A percentile compares a stretch with the other conserved stretches of the same genome.
Evolutionary conservation across 2,113 vertebrate species (phyloP).

Genomic region (Serilophus lunatus): DNA sequence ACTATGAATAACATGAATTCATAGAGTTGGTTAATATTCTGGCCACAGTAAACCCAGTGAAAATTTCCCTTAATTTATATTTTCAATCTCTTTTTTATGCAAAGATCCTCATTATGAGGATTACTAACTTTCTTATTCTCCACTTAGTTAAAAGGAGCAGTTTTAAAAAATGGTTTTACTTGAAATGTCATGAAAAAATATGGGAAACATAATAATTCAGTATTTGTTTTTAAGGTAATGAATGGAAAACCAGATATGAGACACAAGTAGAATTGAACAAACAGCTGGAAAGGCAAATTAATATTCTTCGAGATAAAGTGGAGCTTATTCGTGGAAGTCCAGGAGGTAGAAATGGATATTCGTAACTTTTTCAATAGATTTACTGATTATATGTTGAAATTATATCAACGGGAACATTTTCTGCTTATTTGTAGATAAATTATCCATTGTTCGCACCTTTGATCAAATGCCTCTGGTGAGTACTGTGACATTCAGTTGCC

Average conservation of each 20-base stretch:
- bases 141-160: not conserved
- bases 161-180: not conserved
- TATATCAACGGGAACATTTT: not conserved
- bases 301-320: constrained; percentile 74
- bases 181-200: not conserved
- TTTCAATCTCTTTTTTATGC: not conserved
- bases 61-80: not conserved
- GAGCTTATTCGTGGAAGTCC: constrained; percentile 77
- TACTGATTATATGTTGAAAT: not conserved
- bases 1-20: not conserved
- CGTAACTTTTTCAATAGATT: not conserved
- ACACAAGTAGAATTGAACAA: constrained; percentile 84
- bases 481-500: not conserved
- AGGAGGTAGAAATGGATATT: constrained; percentile 70
- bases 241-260: constrained; percentile 89
- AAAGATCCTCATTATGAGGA: not conserved
- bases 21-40: not conserved
- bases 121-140: not conserved
- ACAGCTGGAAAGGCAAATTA: constrained; percentile 84
- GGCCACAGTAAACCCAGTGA: not conserved
- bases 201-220: not conserved
- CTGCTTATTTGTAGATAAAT: constrained; percentile 77
- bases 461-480: constrained; percentile 86
- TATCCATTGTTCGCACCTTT: constrained; percentile 80
- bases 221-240: constrained; percentile 67